Percentiles rank a stretch among this genome's conserved stretches.
phyloP scores from a whole-genome alignment of 2,113 vertebrate species.

The Plectropomus leopardus region DNA sequence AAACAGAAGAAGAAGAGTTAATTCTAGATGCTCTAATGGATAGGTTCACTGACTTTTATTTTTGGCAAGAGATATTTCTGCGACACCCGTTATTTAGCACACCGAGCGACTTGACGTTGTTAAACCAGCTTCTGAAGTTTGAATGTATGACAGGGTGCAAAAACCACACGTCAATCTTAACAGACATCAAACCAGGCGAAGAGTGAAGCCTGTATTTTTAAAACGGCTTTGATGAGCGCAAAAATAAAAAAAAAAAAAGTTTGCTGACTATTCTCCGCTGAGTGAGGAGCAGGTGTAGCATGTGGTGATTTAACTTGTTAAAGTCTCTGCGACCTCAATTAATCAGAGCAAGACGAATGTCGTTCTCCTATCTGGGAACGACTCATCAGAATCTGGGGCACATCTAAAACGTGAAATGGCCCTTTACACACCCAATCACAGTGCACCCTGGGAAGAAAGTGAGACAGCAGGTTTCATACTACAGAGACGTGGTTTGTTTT shows the following conservation, averaged over 20 bases:
- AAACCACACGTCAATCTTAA: slow-evolving; percentile 14
- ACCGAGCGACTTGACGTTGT: neutral
- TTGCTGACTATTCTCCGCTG: too few relatives aligned
- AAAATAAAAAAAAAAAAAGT: too few relatives aligned
- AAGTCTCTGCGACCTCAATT: neutral
- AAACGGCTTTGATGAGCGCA: neutral
- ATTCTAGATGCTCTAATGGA: slow-evolving; percentile 15
- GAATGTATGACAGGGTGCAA: slow-evolving; percentile 12
- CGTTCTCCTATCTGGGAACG: neutral
- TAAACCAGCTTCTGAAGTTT: slow-evolving; percentile 11
- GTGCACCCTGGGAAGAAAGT: too few relatives aligned
- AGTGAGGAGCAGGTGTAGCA: neutral
- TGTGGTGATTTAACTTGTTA: neutral
- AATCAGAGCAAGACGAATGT: neutral
- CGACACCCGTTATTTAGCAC: slow-evolving; percentile 38
- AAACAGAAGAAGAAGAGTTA: neutral
- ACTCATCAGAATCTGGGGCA: neutral
- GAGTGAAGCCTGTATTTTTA: neutral
- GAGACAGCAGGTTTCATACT: too few relatives aligned
- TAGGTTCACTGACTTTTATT: neutral
- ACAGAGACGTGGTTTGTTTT: too few relatives aligned
- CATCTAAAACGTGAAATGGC: neutral
- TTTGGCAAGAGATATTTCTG: slow-evolving; percentile 16
- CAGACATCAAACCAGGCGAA: neutral
- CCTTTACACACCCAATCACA: too few relatives aligned